Base-by-base conservation (phyloP, 2,888 invertebrate species). In the Trichogramma evanescens region DNA sequence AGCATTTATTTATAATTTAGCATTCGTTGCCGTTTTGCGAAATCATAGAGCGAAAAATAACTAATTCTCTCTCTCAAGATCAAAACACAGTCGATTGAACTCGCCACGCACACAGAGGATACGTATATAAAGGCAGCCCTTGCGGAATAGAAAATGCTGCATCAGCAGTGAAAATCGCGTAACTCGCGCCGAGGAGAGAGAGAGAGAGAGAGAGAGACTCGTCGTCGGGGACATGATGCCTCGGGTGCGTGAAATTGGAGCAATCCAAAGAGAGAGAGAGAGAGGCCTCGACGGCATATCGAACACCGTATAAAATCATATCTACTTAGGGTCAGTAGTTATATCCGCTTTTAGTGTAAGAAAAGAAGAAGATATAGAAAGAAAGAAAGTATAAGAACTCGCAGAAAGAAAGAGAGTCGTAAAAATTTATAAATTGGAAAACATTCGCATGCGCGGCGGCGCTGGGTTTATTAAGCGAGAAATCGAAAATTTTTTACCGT, bases 341-440 rank as follows among this genome's bases (percentile, higher is more conserved):
- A 26, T 26, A 26, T 26, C 51, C 53, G 52, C 8, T 9, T 9
- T 45, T 45, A 45, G 45, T 9, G 8, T 9, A n/a, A 45, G 2
- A 45, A 45, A 45, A 45, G n/a, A n/a, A 45, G n/a, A 45, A 45
- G 44, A 40, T 46, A 13, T 42, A 38, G 56, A 60, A 61, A 59
- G 41, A 60, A 50, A 61, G n/a, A 54, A 54, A 54, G n/a, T 49
- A 48, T n/a, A 60, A 55, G 55, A 13, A 55, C 62, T 52, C 58
- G 66, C 41, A 48, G 63, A 26, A 26, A 26, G 26, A 26, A 26
- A 26, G 26, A 26, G 64, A 66, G 65, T 77, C 77, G 74, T 78
- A 78, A 78, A 78, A 78, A 76, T 78, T 78, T 76, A 78, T 74
- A 78, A 78, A 77, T 77, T 77, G 78, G 77, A 78, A 78, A 77